Evolutionary conservation across 2,888 invertebrate species (phyloP).

Genomic region (Onthophagus sagittarius): DNA sequence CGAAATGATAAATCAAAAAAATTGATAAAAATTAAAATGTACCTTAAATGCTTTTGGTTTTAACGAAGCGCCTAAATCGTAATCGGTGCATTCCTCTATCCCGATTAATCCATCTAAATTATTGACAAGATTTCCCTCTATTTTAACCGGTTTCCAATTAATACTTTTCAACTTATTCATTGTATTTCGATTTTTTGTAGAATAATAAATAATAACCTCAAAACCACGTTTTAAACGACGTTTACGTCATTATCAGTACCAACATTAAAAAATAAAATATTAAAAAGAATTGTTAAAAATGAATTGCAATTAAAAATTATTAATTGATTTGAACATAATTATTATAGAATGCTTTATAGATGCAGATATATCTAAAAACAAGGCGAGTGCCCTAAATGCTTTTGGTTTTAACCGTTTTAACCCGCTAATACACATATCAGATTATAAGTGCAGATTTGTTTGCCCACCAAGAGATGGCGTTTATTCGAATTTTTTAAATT

Average conservation of each 20-base stretch:
- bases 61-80: conserved; percentile 47
- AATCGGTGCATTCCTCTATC: conserved; percentile 72
- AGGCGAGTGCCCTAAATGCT: too few species aligned
- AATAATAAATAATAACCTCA: not conserved
- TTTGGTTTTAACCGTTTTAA: too few species aligned
- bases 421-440: too few species aligned
- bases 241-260: not conserved
- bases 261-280: not conserved
- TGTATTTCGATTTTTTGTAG: not conserved
- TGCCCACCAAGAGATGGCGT: too few species aligned
- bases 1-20: not conserved
- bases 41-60: conserved; percentile 15
- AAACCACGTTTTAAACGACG: not conserved
- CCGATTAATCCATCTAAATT: conserved; percentile 68
- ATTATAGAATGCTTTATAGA: too few species aligned
- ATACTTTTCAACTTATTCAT: conserved; percentile 27
- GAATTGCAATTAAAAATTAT: too few species aligned
- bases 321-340: too few species aligned
- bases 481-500: too few species aligned
- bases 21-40: not conserved
- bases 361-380: too few species aligned
- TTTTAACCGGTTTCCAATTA: conserved; percentile 63
- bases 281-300: not conserved
- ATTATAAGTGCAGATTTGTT: too few species aligned
- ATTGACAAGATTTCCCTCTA: conserved; percentile 55